A percentile compares a stretch with the other conserved stretches of the same genome.
These are phyloP conservation scores for Balaeniceps rex DNA, from an alignment of 2,113 vertebrate species.

Conservation along the genomic window DNA sequence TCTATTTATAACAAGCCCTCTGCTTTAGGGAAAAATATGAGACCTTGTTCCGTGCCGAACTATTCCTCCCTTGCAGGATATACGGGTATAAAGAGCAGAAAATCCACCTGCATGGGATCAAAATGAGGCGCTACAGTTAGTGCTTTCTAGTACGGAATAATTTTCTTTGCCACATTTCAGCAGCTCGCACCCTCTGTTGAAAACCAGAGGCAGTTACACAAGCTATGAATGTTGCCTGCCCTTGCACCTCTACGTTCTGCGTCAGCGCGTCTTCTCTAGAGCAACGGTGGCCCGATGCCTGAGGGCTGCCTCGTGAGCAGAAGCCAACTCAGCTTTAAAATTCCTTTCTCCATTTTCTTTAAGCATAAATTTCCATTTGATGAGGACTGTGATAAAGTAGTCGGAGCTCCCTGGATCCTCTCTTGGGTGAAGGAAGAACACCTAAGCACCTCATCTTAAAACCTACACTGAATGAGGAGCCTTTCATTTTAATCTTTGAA, in stretches of 20 bases:
- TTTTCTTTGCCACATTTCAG: not conserved
- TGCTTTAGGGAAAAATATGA: not conserved
- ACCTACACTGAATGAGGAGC: not conserved
- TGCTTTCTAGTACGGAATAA: not conserved
- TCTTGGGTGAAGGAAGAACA: not conserved
- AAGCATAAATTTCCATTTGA: not conserved
- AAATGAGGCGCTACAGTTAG: not conserved
- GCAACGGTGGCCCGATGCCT: not conserved
- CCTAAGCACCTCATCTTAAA: not conserved
- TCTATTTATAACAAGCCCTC: not conserved
- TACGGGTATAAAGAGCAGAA: not conserved
- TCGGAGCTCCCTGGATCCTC: not conserved
- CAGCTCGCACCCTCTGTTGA: not conserved
- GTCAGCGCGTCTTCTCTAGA: not conserved
- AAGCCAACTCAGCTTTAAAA: not conserved
- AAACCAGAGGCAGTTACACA: not conserved
- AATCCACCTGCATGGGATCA: fast-evolving
- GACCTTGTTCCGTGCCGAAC: not conserved
- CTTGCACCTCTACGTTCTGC: not conserved
- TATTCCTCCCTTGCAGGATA: not conserved
- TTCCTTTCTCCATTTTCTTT: not conserved
- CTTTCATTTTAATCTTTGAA: not conserved
- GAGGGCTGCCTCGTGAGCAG: not conserved
- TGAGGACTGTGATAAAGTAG: not conserved
- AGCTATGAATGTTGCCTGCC: not conserved